Conservation (phyloP, 2,113 vertebrate genomes). For the Spermophilus dauricus region DNA sequence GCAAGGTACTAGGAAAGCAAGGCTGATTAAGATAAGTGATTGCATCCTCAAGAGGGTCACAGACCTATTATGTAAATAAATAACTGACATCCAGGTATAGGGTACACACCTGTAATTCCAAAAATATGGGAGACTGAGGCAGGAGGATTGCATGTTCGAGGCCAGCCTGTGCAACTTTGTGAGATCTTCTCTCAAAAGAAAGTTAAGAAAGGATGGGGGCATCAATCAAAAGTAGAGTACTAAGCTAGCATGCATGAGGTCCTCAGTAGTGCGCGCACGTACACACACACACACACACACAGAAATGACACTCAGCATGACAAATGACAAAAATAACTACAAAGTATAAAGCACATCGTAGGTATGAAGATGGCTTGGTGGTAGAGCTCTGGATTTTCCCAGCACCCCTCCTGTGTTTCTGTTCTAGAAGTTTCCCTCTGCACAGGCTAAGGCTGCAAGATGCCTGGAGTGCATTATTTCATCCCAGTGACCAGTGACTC, state of each 20-base stretch:
- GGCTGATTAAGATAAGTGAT: not conserved
- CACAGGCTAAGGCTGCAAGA: not conserved
- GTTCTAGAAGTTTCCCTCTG: not conserved
- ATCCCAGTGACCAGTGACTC: not conserved
- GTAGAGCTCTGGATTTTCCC: not conserved
- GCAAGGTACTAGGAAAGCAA: conserved; percentile 6
- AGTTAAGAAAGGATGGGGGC: too few species aligned
- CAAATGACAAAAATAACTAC: conserved; percentile 42
- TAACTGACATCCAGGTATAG: not conserved
- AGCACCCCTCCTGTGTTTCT: not conserved
- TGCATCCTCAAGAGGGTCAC: not conserved
- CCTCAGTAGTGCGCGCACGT: too few species aligned
- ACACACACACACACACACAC: too few species aligned
- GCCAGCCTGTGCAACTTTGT: too few species aligned
- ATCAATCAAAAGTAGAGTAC: too few species aligned
- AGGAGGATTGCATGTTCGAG: too few species aligned
- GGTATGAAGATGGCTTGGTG: not conserved
- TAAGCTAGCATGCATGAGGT: too few species aligned
- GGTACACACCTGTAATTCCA: not conserved
- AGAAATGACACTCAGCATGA: not conserved
- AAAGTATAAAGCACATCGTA: not conserved
- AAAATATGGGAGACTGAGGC: too few species aligned
- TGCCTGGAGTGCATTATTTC: not conserved
- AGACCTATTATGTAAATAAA: not conserved
- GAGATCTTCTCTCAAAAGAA: too few species aligned